Evolutionary conservation across 2,113 vertebrate species (phyloP), one percentile per base, ranked within the genome.

Genomic region (Rhinopithecus roxellana): DNA sequence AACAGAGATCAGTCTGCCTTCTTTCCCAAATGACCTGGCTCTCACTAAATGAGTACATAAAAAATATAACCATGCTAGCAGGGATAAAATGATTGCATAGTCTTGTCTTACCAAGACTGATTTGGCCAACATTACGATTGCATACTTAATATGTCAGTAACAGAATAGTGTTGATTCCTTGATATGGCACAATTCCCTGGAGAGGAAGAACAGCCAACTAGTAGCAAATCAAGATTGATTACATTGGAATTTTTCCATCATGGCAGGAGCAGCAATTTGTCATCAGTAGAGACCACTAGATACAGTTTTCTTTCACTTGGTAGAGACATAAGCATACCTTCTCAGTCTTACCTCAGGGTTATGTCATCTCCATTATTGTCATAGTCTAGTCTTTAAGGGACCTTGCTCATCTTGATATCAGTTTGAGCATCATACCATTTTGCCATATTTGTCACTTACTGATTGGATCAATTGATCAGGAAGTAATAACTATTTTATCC

Each of bases 161-260:
- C 35, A 78, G 70, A 69, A n/a, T 9, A 69, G 23, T 20, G 45
- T 38, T 83, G 52, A 93, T 72, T 77, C 43, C 52, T 89, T 85
- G 74, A 74, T 70, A 48, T 79, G 61, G 84, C 25, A 84, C 38
- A 30, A 50, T 55, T 92, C 38, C 74, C 85, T 69, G 11, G 23
- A 89, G 50, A 14, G 16, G 78, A 95, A 93, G 78, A 83, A 59
- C 18, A 89, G 69, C 88, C 67, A 82, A 89, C 59, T 72, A 23
- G 88, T 85, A 30, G 52, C 50, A 87, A 93, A 95, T 94, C 87
- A 83, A 95, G 69, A 93, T 23, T 75, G 89, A 96, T 90, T 80
- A 74, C 75, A n/a, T 17, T 89, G 95, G 90, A 91, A 78, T 93
- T 69, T 50, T 72, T 77, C 96, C 87, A 92, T 69, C 23, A 43